A percentile compares a stretch with the other conserved stretches of the same genome.
Conservation (phyloP, 2,888 invertebrate genomes). For the Crematogaster levior region DNA sequence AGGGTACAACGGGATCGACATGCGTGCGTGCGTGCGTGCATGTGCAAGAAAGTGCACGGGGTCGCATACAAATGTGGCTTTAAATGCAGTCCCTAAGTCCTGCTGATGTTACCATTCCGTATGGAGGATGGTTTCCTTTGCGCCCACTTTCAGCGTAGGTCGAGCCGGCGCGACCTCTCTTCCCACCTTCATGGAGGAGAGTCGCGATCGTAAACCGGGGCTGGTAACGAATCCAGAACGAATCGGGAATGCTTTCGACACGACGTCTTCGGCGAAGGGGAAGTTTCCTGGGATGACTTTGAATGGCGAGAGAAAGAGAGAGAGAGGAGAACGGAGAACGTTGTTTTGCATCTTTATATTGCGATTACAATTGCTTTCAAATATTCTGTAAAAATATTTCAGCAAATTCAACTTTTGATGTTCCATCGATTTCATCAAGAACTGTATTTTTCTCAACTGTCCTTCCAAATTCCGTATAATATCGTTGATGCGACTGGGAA, state of each 20-base stretch:
- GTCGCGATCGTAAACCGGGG: constrained; percentile 57
- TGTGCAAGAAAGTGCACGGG: constrained; percentile 47
- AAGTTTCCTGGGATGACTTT: neutral
- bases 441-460: neutral
- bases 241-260: constrained; percentile 66
- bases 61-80: constrained; percentile 65
- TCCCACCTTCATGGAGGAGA: constrained; percentile 52
- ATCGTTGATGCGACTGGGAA: neutral
- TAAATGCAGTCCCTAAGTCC: constrained; percentile 51
- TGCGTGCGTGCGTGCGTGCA: constrained; percentile 27
- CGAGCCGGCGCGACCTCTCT: constrained; percentile 66
- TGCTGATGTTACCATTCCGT: constrained; percentile 50
- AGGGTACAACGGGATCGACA: constrained; percentile 64
- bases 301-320: neutral
- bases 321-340: too few species aligned
- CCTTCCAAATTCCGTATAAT: neutral
- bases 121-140: constrained; percentile 45
- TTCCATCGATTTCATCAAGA: neutral
- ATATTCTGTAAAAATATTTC: neutral
- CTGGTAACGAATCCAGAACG: constrained; percentile 68
- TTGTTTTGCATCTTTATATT: neutral
- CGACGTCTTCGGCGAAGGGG: constrained; percentile 40
- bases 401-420: neutral
- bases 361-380: neutral
- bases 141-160: constrained; percentile 67